A percentile compares a stretch with the other conserved stretches of the same genome.
These are phyloP conservation scores for Limenitis camilla DNA, from an alignment of 2,888 invertebrate genomes.

Conservation along the genomic window DNA sequence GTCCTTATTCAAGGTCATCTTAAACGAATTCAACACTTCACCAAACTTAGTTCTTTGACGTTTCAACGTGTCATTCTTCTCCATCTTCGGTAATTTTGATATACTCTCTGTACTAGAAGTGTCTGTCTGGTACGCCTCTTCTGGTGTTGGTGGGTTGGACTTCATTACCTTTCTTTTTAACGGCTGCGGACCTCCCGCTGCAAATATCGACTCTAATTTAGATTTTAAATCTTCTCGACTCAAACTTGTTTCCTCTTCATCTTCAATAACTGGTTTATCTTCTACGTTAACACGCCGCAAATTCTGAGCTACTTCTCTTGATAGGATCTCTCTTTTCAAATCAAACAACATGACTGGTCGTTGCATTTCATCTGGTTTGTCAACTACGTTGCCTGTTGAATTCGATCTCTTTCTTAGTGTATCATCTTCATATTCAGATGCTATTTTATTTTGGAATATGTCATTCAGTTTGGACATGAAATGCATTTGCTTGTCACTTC, in stretches of 20 bases:
- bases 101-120: constrained; percentile 52
- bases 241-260: constrained; percentile 43
- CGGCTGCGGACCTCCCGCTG: constrained; percentile 48
- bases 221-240: constrained; percentile 57
- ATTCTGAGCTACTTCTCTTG: constrained; percentile 39
- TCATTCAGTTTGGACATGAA: constrained; percentile 63
- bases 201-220: constrained; percentile 60
- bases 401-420: constrained; percentile 51
- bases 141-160: constrained; percentile 55
- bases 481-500: constrained; percentile 41
- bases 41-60: constrained; percentile 60
- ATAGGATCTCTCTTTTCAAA: constrained; percentile 54
- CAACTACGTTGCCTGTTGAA: constrained; percentile 51
- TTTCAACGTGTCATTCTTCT: constrained; percentile 64
- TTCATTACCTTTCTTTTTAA: constrained; percentile 52
- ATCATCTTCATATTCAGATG: constrained; percentile 38
- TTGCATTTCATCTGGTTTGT: constrained; percentile 36
- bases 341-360: constrained; percentile 47
- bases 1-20: constrained; percentile 54
- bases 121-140: constrained; percentile 52
- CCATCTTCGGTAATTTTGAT: constrained; percentile 51
- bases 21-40: constrained; percentile 61
- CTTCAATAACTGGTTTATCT: constrained; percentile 28
- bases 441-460: constrained; percentile 55
- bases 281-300: constrained; percentile 42